Evolutionary conservation across 2,113 vertebrate genomes (phyloP), one percentile per base, ranked within the genome.

Genomic region (Paramisgurnus dabryanus): DNA sequence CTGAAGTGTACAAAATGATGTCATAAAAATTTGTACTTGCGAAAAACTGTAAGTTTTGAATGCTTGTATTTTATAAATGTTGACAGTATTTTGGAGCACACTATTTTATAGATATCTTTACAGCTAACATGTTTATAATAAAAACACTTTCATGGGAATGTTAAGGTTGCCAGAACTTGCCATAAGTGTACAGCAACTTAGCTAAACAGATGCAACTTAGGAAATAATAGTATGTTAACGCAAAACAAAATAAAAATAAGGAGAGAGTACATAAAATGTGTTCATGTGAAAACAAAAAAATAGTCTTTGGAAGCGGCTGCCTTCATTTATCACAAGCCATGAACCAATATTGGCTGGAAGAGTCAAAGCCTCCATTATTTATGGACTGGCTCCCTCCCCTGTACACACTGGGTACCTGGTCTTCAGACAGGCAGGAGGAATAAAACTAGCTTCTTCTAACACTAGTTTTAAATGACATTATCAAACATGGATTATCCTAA

Each of bases 341-440:
- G 75, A 78, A 77, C 41, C 63, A 76, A 68, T 55, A 81, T 68
- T 65, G 70, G 78, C 34, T 55, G 75, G 64, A 67, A 50, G 80
- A 74, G 76, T 66, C 72, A 80, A 77, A 27, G 65, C 61, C 41
- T 83, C 75, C 64, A 85, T 85, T 83, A 85, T 81, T 83, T 85
- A 87, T 89, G 79, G 86, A 86, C 87, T 72, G 80, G 82, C 87
- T 86, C 84, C 84, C 87, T 87, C 87, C 85, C 83, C 84, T 82
- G 87, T 89, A 83, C 81, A 67, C 47, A 89, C n/a, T 22, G 11
- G 84, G 85, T 79, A 86, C 78, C 84, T 83, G 71, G 78, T 71
- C 27, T 17, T 43, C 63, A 65, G 22, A 34, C 66, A 40, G 50
- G 40, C n/a, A 45, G 40, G 6, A 11, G 7, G 63, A 43, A 53